A percentile compares a stretch with the other conserved stretches of the same genome.
phyloP scores from a whole-genome alignment of 2,797 vertebrate genomes.

The Phoebastria nigripes region DNA sequence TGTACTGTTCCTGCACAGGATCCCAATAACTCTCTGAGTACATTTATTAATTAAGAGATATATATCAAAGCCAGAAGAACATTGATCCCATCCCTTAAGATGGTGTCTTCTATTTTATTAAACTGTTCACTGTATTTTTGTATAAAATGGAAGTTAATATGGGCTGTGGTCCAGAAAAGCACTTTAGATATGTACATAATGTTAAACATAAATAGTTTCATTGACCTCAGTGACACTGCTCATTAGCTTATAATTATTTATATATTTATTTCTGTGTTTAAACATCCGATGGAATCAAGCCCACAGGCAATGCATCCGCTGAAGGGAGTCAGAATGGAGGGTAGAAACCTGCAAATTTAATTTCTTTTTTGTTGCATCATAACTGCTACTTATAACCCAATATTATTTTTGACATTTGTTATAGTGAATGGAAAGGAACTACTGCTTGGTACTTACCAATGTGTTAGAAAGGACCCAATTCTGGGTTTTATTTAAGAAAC shows the following conservation, averaged over 20 bases:
- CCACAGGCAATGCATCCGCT: background rate
- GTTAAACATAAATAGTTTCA: constrained; percentile 32
- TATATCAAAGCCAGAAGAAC: background rate
- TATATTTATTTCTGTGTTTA: constrained; percentile 24
- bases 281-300: background rate
- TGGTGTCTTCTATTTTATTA: constrained; percentile 65
- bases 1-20: background rate
- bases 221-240: constrained; percentile 3
- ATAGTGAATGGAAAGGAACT: background rate
- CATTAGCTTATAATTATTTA: constrained; percentile 37
- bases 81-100: constrained; percentile 33
- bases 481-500: background rate
- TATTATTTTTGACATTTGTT: background rate
- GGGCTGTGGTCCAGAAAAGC: constrained; percentile 54
- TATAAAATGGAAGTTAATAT: constrained; percentile 26
- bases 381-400: background rate
- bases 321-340: background rate
- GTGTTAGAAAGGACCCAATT: background rate
- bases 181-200: constrained; percentile 49
- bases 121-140: constrained; percentile 25
- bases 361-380: background rate
- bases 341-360: constrained; percentile 19
- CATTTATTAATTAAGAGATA: constrained; percentile 6
- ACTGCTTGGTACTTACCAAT: background rate
- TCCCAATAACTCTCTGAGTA: background rate